Conservation (phyloP, 2,797 vertebrate species). For the Trichosurus vulpecula region DNA sequence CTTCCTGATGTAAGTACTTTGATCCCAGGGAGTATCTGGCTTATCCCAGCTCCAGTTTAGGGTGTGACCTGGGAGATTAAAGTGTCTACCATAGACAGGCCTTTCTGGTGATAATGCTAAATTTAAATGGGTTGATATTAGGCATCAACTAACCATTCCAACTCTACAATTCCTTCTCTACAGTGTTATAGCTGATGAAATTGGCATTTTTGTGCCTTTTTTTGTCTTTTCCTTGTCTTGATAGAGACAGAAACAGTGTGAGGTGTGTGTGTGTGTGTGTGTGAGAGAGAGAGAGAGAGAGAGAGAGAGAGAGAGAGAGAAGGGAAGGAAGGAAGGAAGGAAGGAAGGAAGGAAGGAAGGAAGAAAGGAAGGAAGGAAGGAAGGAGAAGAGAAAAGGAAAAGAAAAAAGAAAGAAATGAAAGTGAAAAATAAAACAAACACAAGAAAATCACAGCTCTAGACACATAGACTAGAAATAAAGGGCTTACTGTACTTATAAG, state of each 20-base stretch:
- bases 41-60: not conserved
- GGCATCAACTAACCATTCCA: conserved; percentile 11
- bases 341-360: not conserved
- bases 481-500: not conserved
- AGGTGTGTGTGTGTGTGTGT: too few relatives aligned
- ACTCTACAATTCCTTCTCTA: not conserved
- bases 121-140: not conserved
- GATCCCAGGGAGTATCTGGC: not conserved
- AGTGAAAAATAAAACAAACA: not conserved
- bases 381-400: too few relatives aligned
- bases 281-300: not conserved
- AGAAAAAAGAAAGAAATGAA: conserved; percentile 22
- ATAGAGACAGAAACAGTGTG: not conserved
- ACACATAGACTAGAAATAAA: not conserved
- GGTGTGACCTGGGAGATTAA: conserved; percentile 16
- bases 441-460: not conserved
- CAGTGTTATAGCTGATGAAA: not conserved
- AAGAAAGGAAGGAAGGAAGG: not conserved
- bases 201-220: conserved; percentile 27
- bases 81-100: not conserved
- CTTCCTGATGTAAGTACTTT: not conserved
- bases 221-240: conserved; percentile 44
- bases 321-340: not conserved
- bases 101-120: not conserved
- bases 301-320: not conserved